These are phyloP conservation scores for Synanthedon vespiformis DNA, from an alignment of 2,888 invertebrate genomes.

Conservation along the genomic window DNA sequence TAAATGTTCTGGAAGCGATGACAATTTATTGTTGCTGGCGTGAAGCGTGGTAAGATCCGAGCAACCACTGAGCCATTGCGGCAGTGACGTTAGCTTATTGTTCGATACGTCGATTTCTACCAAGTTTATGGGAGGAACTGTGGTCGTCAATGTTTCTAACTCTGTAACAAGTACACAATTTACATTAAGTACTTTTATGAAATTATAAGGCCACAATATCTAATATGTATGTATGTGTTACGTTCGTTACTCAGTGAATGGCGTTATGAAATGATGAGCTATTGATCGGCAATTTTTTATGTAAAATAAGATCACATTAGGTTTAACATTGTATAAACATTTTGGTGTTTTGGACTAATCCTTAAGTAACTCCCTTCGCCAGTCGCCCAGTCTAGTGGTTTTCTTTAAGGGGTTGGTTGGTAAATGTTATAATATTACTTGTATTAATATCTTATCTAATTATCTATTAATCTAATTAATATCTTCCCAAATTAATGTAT, in stretches of 20 bases:
- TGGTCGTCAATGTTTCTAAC: constrained; percentile 77
- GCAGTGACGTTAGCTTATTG: constrained; percentile 78
- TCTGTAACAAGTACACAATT: constrained; percentile 61
- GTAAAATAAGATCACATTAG: no score
- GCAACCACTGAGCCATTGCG: constrained; percentile 83
- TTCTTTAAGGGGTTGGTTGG: no score
- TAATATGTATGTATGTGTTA: no score
- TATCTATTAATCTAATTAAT: no score
- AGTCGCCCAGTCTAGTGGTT: no score
- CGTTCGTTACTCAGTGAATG: background rate
- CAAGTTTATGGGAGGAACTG: constrained; percentile 77
- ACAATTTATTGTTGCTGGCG: constrained; percentile 80
- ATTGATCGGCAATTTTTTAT: no score
- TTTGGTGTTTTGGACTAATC: no score
- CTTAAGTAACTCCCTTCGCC: no score
- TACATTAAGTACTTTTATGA: constrained; percentile 1
- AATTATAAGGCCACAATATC: background rate
- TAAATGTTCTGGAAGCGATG: constrained; percentile 78
- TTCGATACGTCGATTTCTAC: constrained; percentile 84
- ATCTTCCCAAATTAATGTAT: no score
- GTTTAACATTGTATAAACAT: no score
- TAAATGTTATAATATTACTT: no score
- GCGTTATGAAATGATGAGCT: background rate
- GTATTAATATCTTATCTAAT: no score
- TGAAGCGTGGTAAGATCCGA: constrained; percentile 78